Evolutionary conservation across 2,797 vertebrate genomes (phyloP).

Genomic region (Brachyalestes nurse): DNA sequence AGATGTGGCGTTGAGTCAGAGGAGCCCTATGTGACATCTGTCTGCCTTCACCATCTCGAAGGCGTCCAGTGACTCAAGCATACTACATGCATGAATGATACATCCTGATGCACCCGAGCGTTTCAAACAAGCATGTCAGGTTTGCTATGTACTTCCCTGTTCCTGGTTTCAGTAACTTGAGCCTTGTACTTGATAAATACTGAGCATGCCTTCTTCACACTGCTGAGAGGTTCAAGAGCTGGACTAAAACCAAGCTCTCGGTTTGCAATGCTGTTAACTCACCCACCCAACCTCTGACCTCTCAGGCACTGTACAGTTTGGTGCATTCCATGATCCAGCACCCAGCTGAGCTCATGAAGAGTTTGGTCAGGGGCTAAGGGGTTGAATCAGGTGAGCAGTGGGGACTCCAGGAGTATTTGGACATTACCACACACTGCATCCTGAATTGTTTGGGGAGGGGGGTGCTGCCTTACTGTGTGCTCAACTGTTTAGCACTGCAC

Average conservation of each 20-base stretch:
- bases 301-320: neutral
- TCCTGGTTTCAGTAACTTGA: neutral
- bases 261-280: neutral
- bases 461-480: no score
- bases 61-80: slow-evolving; percentile 12
- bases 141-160: slow-evolving; percentile 3
- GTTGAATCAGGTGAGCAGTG: neutral
- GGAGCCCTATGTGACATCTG: slow-evolving; percentile 7
- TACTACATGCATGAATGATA: neutral
- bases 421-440: neutral
- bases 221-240: neutral
- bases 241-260: neutral
- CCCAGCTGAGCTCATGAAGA: neutral
- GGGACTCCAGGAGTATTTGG: neutral
- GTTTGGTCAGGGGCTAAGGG: neutral
- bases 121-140: neutral
- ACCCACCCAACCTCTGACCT: no score
- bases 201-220: neutral
- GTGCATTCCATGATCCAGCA: neutral
- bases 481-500: neutral
- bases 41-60: slow-evolving; percentile 18
- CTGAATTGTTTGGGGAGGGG: neutral
- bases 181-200: neutral
- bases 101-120: neutral
- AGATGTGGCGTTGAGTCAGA: slow-evolving; percentile 48